Percentiles rank a stretch among this genome's conserved stretches.
These are phyloP conservation scores for Cyclophora albipunctata DNA, from an alignment of 2,888 invertebrate genomes.

Conservation along the genomic window DNA sequence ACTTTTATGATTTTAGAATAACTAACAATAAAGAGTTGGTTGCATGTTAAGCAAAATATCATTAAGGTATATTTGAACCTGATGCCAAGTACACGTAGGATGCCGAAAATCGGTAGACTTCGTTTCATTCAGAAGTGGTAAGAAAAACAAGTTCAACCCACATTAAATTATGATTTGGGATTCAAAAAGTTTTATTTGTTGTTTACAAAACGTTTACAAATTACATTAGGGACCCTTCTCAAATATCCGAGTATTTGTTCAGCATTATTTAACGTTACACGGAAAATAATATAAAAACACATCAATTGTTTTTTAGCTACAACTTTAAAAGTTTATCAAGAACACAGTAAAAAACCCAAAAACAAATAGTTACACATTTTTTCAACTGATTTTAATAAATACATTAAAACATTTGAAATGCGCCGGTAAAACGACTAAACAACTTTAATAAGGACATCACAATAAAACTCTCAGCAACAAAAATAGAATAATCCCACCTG, in stretches of 20 bases:
- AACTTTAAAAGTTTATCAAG: too few species aligned
- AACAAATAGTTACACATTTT: too few species aligned
- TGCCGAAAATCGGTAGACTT: conserved; percentile 2
- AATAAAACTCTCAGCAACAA: conserved; percentile 27
- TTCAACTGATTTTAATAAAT: too few species aligned
- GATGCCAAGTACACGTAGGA: too few species aligned
- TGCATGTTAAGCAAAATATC: too few species aligned
- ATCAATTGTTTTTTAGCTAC: too few species aligned
- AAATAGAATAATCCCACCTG: conserved; percentile 41
- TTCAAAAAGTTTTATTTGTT: conserved; percentile 29
- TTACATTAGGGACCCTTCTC: conserved; percentile 39
- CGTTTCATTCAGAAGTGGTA: conserved; percentile 14
- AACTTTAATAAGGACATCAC: conserved; percentile 25
- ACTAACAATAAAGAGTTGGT: too few species aligned
- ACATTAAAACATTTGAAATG: too few species aligned
- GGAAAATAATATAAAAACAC: conserved; percentile 2
- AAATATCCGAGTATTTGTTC: conserved; percentile 32
- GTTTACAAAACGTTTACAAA: conserved; percentile 46
- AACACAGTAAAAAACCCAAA: too few species aligned
- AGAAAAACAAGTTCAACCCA: conserved; percentile 14
- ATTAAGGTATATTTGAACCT: too few species aligned
- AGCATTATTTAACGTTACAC: conserved; percentile 29
- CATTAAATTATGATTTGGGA: conserved; percentile 38
- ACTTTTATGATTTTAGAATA: too few species aligned
- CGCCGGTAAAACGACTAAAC: conserved; percentile 16